Evolutionary conservation across 2,888 invertebrate genomes (phyloP), one percentile per base, ranked within the genome.

Genomic region (Dioctria rufipes): DNA sequence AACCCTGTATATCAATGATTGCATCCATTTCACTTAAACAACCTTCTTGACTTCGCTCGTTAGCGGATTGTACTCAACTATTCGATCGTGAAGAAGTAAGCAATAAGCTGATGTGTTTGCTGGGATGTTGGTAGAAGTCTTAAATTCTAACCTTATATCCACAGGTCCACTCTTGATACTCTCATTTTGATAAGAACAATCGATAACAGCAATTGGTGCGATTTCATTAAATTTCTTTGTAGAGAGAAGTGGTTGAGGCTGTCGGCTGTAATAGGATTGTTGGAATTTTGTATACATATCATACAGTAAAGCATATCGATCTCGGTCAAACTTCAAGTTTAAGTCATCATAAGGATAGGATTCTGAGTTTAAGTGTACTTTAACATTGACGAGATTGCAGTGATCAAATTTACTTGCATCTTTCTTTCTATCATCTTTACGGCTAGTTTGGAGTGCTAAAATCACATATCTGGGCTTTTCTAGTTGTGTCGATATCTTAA

Each of bases 341-440:
- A 87, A 80, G 84, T 86, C 85, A 73, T 86, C 85, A 83, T 87
- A 87, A 0, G 87, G 87, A 84, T 86, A 88, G 13, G 83, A 82
- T 78, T 86, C 85, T 0, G 86, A 86, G 84, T 87, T 87, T 51
- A 88, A 83, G 80, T 85, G 86, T 6, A 88, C 81, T 81, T 85
- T 87, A 11, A 88, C 82, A 82, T 88, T 86, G n/a, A 82, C 85
- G 51, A 88, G 67, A 46, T 86, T 83, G 82, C 87, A 87, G 81
- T 81, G 80, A 73, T 82, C 80, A 9, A 83, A 83, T 75, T 11
- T 63, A 9, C 75, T 79, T 9, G 54, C 86, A 83, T 87, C 83
- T 39, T 84, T 81, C 83, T 86, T 86, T 84, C 87, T 87, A 82
- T 85, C 83, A 77, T 85, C 83, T n/a, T 86, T 88, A 1, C 49